phyloP scores from a whole-genome alignment of 35 echinoderm and acorn worm genomes.

The Holothuria glaberrima region DNA sequence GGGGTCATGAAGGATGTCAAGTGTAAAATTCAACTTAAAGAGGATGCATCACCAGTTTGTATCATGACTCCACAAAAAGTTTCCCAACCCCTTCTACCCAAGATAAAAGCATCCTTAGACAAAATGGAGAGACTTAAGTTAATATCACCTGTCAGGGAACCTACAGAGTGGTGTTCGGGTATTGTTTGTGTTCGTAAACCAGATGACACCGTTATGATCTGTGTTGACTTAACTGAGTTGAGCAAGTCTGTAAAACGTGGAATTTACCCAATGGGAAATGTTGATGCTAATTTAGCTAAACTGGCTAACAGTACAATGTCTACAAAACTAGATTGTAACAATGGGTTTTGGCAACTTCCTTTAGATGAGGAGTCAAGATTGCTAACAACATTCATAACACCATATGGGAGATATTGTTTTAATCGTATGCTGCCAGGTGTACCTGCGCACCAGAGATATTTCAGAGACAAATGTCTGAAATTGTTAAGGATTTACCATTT shows the following conservation, averaged over 20 bases:
- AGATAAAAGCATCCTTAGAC: constrained; percentile 30
- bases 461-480: constrained; percentile 62
- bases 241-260: constrained; percentile 54
- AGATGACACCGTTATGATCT: constrained; percentile 49
- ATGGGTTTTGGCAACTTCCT: constrained; percentile 75
- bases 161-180: constrained; percentile 45
- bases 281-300: constrained; percentile 55
- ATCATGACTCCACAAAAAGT: constrained; percentile 49
- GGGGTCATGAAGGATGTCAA: constrained; percentile 50
- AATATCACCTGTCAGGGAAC: too few species aligned
- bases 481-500: constrained; percentile 63
- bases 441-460: constrained; percentile 70
- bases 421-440: too few species aligned
- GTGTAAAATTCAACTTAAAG: constrained; percentile 42
- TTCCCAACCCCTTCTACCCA: constrained; percentile 29
- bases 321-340: constrained; percentile 66
- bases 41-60: constrained; percentile 34
- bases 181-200: constrained; percentile 47
- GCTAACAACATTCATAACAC: too few species aligned
- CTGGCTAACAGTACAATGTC: constrained; percentile 48
- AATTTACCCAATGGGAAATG: constrained; percentile 47
- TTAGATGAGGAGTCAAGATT: constrained; percentile 43
- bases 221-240: constrained; percentile 53
- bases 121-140: too few species aligned
- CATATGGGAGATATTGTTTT: too few species aligned